phyloP scores from a whole-genome alignment of 2,888 invertebrate species.

The Cheilosia variabilis region DNA sequence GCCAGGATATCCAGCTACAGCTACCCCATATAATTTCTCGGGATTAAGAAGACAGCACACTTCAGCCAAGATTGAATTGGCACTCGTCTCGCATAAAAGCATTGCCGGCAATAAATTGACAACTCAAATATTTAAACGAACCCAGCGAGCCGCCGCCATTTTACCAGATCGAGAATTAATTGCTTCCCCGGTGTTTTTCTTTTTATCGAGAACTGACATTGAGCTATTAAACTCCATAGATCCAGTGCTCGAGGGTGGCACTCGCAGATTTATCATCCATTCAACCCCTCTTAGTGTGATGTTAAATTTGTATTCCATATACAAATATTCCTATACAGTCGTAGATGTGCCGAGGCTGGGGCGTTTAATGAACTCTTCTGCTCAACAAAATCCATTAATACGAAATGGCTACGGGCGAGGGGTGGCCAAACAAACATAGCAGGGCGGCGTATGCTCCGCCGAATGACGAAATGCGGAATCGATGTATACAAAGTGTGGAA shows the following conservation, averaged over 20 bases:
- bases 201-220: slow-evolving; percentile 51
- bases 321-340: slow-evolving; percentile 10
- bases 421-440: slow-evolving; percentile 12
- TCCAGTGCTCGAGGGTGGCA: slow-evolving; percentile 3
- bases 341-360: neutral
- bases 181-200: slow-evolving; percentile 34
- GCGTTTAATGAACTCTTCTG: slow-evolving; percentile 63
- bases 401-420: slow-evolving; percentile 25
- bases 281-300: slow-evolving; percentile 27
- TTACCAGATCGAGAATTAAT: slow-evolving; percentile 56
- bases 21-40: slow-evolving; percentile 3
- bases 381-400: slow-evolving; percentile 62
- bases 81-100: slow-evolving; percentile 1
- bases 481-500: slow-evolving; percentile 42
- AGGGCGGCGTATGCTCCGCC: neutral
- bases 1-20: neutral
- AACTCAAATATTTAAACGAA: slow-evolving; percentile 47
- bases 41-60: slow-evolving; percentile 29
- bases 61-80: slow-evolving; percentile 7
- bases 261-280: slow-evolving; percentile 28
- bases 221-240: slow-evolving; percentile 16
- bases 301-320: slow-evolving; percentile 59
- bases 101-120: slow-evolving; percentile 49
- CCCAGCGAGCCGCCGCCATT: slow-evolving; percentile 13
- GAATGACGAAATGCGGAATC: slow-evolving; percentile 31